Conservation (phyloP, 2,888 invertebrate species). For the Sphaerophoria taeniata region DNA sequence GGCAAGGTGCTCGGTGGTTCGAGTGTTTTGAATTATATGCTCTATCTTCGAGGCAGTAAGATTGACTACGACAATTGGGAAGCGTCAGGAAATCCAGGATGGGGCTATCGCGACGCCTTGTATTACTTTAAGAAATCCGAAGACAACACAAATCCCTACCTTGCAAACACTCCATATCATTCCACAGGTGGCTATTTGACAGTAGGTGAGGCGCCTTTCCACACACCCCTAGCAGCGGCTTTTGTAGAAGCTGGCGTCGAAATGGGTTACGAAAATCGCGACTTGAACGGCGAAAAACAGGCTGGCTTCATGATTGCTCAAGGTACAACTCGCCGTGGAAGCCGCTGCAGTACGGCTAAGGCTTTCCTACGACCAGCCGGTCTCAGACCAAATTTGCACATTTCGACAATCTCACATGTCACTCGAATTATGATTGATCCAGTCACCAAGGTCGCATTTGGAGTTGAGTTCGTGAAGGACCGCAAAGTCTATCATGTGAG, state of each 20-base stretch:
- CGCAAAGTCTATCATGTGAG: constrained; percentile 88
- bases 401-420: constrained; percentile 92
- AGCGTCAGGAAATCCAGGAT: constrained; percentile 92
- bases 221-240: constrained; percentile 91
- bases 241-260: constrained; percentile 93
- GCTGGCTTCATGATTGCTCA: constrained; percentile 96
- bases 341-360: constrained; percentile 94
- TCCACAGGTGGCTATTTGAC: constrained; percentile 92
- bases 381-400: constrained; percentile 91
- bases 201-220: constrained; percentile 93
- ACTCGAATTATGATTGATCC: constrained; percentile 90
- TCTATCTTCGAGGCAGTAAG: constrained; percentile 94
- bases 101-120: constrained; percentile 91
- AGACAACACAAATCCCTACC: constrained; percentile 93
- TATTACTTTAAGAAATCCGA: constrained; percentile 96
- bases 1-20: constrained; percentile 96
- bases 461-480: constrained; percentile 91
- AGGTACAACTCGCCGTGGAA: constrained; percentile 90
- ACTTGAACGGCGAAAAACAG: constrained; percentile 93
- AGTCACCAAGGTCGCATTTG: constrained; percentile 89
- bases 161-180: constrained; percentile 91
- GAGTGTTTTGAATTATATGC: constrained; percentile 95
- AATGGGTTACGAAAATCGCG: constrained; percentile 93
- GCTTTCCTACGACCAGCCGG: constrained; percentile 93
- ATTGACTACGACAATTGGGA: constrained; percentile 97